Percentiles rank a stretch among this genome's conserved stretches.
These are phyloP conservation scores for Ryuthela nishihirai DNA, from an alignment of 2,888 invertebrate genomes.

Conservation along the genomic window DNA sequence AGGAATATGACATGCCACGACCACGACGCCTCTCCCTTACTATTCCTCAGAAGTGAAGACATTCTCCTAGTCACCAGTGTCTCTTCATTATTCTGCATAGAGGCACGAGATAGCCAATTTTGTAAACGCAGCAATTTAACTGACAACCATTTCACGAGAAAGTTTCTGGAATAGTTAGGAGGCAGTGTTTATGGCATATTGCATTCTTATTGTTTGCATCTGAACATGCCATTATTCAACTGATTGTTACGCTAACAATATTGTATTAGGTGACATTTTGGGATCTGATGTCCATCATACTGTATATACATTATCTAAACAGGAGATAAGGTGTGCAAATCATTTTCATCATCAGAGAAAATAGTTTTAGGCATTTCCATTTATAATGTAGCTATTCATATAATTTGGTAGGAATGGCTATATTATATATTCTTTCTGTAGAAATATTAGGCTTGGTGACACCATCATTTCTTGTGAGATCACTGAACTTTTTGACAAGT, in stretches of 20 bases:
- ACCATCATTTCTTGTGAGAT: too few species aligned
- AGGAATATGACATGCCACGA: constrained; percentile 76
- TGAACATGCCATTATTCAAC: constrained; percentile 5
- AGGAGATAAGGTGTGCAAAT: too few species aligned
- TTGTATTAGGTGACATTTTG: constrained; percentile 19
- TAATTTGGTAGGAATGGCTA: constrained; percentile 6
- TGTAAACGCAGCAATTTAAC: constrained; percentile 13
- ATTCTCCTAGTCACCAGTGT: background rate
- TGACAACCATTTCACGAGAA: constrained; percentile 8
- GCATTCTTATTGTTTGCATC: constrained; percentile 7
- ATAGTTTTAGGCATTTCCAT: constrained; percentile 18
- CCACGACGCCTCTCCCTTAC: constrained; percentile 51
- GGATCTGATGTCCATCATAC: constrained; percentile 14
- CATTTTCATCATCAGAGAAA: constrained; percentile 8
- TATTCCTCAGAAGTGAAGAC: constrained; percentile 35
- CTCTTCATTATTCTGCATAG: constrained; percentile 1
- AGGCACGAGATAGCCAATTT: background rate
- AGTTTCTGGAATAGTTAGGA: constrained; percentile 25
- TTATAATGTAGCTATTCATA: constrained; percentile 4
- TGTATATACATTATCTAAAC: constrained; percentile 29
- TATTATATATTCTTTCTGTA: too few species aligned
- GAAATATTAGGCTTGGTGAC: too few species aligned
- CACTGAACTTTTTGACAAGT: too few species aligned
- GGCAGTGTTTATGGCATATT: constrained; percentile 4
- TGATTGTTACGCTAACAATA: constrained; percentile 23